phyloP scores from a whole-genome alignment of 2,113 vertebrate species.

The Falcunculus frontatus region DNA sequence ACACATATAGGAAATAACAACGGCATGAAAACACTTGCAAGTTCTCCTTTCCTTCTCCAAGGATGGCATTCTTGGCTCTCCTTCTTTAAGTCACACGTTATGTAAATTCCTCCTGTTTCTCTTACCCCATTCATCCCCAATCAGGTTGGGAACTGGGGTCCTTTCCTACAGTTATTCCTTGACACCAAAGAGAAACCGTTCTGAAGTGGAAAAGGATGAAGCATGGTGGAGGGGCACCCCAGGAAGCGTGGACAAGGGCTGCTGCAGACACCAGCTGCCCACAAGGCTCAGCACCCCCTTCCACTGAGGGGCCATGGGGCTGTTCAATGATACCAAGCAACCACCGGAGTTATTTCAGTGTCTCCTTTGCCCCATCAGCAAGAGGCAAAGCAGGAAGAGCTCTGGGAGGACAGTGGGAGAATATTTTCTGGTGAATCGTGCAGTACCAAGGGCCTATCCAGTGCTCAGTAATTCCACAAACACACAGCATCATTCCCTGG shows the following conservation, averaged over 20 bases:
- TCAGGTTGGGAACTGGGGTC: background rate
- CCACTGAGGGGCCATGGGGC: rapidly evolving
- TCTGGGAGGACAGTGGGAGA: background rate
- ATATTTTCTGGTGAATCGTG: background rate
- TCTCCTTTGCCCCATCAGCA: background rate
- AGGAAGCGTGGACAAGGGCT: rapidly evolving
- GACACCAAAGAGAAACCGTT: background rate
- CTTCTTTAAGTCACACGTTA: background rate
- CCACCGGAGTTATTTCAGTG: background rate
- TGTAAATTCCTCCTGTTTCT: background rate
- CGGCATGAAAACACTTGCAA: background rate
- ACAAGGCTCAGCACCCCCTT: no score
- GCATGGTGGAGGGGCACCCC: rapidly evolving
- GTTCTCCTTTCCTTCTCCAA: background rate
- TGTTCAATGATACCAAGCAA: rapidly evolving
- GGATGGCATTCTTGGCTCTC: background rate
- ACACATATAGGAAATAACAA: background rate
- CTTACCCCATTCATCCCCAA: background rate
- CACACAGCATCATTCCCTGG: background rate
- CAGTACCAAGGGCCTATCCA: no score
- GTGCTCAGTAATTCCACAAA: background rate
- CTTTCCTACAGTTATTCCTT: background rate
- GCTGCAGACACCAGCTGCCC: background rate
- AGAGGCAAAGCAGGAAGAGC: background rate
- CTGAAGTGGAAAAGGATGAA: background rate